Evolutionary conservation across 1,140 invertebrate species (phyloP).

Genomic region (Diorhabda carinulata): DNA sequence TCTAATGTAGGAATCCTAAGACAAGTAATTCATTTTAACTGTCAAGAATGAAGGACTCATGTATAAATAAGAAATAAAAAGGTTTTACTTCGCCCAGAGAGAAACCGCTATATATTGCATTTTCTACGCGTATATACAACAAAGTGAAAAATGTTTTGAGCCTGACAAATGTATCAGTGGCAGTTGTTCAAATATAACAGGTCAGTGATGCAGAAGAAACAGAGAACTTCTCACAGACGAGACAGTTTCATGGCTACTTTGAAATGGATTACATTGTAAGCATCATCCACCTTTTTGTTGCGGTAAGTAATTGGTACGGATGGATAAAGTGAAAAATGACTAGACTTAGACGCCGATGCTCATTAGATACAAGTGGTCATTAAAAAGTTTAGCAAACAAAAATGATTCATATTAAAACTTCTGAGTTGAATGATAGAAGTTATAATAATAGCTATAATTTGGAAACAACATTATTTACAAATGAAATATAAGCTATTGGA

Average conservation of each 20-base stretch:
- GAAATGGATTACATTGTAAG: neutral
- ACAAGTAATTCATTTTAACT: neutral
- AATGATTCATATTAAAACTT: no score
- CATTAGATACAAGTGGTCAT: no score
- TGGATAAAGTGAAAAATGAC: no score
- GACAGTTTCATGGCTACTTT: neutral
- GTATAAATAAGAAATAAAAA: constrained; percentile 3
- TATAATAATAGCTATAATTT: no score
- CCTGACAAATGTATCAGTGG: neutral
- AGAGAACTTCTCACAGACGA: neutral
- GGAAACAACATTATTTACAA: no score
- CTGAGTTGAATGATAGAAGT: no score
- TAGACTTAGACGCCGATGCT: no score
- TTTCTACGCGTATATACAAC: neutral
- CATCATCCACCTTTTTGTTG: no score
- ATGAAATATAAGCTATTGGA: no score
- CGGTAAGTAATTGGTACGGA: no score
- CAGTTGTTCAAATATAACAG: constrained; percentile 1
- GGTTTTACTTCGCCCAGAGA: neutral
- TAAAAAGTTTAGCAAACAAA: no score
- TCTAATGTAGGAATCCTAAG: neutral
- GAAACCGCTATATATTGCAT: neutral
- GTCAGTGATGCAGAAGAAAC: constrained; percentile 1
- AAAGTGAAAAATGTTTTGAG: neutral
- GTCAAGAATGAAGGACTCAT: neutral